phyloP scores from a whole-genome alignment of 2,113 vertebrate genomes.

The Cathartes aura region DNA sequence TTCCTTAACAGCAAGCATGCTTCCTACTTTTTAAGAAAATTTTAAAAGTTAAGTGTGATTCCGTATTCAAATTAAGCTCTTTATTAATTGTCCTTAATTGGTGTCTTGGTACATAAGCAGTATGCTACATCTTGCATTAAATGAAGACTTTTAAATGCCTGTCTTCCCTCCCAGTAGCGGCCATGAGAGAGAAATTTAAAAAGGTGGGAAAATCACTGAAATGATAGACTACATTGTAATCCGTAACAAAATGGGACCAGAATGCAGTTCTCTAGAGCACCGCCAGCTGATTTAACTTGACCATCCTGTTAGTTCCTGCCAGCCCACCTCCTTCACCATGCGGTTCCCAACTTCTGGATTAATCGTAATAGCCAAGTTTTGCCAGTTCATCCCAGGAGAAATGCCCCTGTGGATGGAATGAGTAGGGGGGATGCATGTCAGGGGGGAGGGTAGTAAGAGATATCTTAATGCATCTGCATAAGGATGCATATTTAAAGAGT shows the following conservation, averaged over 20 bases:
- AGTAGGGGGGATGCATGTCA: neutral
- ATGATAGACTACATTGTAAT: neutral
- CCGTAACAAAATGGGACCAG: neutral
- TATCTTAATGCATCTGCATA: neutral
- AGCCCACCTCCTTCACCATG: neutral
- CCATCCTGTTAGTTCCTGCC: neutral
- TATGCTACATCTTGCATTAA: neutral
- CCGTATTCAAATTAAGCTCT: neutral
- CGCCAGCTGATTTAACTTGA: neutral
- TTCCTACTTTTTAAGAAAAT: neutral
- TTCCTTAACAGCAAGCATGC: neutral
- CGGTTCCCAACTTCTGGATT: fast-evolving
- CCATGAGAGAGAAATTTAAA: neutral
- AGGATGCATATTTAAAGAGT: neutral
- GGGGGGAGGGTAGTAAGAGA: neutral
- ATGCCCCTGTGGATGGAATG: neutral
- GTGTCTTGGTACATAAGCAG: neutral
- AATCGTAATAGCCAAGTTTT: neutral
- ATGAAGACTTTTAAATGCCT: neutral
- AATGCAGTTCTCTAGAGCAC: neutral
- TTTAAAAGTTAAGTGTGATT: neutral
- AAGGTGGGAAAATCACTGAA: neutral
- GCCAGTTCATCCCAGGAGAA: neutral
- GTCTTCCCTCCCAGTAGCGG: neutral
- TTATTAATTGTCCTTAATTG: neutral